Evolutionary conservation across 2,888 invertebrate species (phyloP), one percentile per base, ranked within the genome.

Genomic region (Drosophila mimetica): DNA sequence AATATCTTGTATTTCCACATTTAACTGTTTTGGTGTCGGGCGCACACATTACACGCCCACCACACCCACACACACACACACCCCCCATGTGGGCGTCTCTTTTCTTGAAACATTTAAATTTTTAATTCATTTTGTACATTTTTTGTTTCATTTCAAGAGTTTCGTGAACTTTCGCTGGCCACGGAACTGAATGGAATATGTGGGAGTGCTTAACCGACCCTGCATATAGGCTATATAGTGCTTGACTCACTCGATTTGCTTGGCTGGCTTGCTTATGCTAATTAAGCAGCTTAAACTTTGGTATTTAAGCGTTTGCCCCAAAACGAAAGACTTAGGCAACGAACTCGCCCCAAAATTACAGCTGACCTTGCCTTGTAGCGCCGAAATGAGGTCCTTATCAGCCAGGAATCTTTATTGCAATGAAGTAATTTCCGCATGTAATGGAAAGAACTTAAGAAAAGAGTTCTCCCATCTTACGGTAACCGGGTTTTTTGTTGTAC

Each of bases 1-100:
- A 83, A 87, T 83, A 85, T 83, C 88, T 83, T 87, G 88, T 83
- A 87, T 87, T 83, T 86, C 86, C 69, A 83, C 83, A 82, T 83
- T 82, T 88, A 86, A 86, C 83, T 83, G 88, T 83, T 83, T 86
- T 79, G 88, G 88, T 83, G 82, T 85, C 82, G 85, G 86, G 73
- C 86, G 75, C 72, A 76, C 72, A 76, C 82, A 81, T 71, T 77
- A 73, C 78, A 84, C 82, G 75, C 82, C 85, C 77, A 81, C 85
- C 74, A 75, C 80, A 75, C 75, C 65, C 20, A 44, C 60, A 7
- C 51, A 55, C 41, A 54, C 58, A 30, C 50, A 46, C 46, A 51
- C 44, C 63, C 34, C 46, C 34, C 51, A 67, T 39, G 82, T 84
- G 70, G 82, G 82, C 75, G 82, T 69, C 53, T 67, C 48, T 51